Evolutionary conservation across 2,797 vertebrate genomes (phyloP).

Genomic region (Gymnocypris eckloni): DNA sequence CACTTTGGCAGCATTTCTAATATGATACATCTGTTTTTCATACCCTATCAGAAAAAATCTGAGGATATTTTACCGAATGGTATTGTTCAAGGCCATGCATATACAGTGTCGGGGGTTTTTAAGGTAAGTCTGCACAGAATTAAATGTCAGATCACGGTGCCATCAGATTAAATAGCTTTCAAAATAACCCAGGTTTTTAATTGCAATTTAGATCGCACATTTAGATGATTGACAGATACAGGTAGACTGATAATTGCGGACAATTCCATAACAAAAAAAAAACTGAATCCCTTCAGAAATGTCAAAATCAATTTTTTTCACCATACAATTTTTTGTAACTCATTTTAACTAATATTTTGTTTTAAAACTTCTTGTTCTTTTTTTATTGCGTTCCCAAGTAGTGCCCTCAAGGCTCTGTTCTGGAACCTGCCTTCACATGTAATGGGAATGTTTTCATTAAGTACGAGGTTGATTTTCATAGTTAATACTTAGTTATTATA

Average conservation of each 20-base stretch:
- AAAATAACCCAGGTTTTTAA: neutral
- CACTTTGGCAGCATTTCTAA: neutral
- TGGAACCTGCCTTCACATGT: neutral
- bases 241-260: neutral
- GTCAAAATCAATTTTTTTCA: neutral
- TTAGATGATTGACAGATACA: neutral
- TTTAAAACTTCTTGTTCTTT: neutral
- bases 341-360: neutral
- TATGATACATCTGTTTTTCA: neutral
- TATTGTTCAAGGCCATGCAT: slow-evolving; percentile 77
- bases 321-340: neutral
- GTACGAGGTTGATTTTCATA: neutral
- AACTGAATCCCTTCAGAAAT: neutral
- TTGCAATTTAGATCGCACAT: neutral
- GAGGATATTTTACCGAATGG: slow-evolving; percentile 66
- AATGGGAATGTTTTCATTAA: neutral
- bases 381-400: neutral
- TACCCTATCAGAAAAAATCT: slow-evolving; percentile 30
- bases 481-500: neutral
- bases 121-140: slow-evolving; percentile 61
- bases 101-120: slow-evolving; percentile 75
- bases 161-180: neutral
- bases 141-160: neutral
- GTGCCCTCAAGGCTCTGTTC: slow-evolving; percentile 1
- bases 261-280: neutral